A percentile compares a stretch with the other conserved stretches of the same genome.
Conservation (phyloP, 2,888 invertebrate species). For the Maniola hyperantus region DNA sequence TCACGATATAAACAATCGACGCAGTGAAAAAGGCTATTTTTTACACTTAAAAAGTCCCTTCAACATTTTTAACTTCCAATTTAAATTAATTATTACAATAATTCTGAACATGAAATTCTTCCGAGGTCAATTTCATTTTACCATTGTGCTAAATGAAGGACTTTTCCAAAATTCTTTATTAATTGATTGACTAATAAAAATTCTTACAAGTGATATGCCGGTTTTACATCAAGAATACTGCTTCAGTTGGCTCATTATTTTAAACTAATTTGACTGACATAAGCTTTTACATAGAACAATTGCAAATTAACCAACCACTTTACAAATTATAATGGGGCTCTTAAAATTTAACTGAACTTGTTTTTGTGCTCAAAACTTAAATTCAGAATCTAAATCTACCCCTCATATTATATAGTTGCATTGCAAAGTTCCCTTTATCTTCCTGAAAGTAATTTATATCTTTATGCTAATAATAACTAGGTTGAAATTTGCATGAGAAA, state of each 20-base stretch:
- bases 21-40: background rate
- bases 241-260: background rate
- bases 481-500: slow-evolving; percentile 39
- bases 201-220: background rate
- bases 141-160: background rate
- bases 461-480: slow-evolving; percentile 33
- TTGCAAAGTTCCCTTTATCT: slow-evolving; percentile 30
- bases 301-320: background rate
- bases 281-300: background rate
- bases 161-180: background rate
- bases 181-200: background rate
- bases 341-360: background rate
- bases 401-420: slow-evolving; percentile 44
- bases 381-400: slow-evolving; percentile 16
- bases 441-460: slow-evolving; percentile 26
- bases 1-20: background rate
- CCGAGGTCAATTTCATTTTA: slow-evolving; percentile 12
- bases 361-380: slow-evolving; percentile 8
- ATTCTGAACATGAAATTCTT: slow-evolving; percentile 17
- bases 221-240: background rate
- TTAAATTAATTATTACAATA: slow-evolving; percentile 7
- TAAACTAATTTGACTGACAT: background rate
- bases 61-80: background rate
- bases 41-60: background rate
- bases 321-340: background rate